Evolutionary conservation across 2,113 vertebrate genomes (phyloP).

Genomic region (Sakesphorus luctuosus): DNA sequence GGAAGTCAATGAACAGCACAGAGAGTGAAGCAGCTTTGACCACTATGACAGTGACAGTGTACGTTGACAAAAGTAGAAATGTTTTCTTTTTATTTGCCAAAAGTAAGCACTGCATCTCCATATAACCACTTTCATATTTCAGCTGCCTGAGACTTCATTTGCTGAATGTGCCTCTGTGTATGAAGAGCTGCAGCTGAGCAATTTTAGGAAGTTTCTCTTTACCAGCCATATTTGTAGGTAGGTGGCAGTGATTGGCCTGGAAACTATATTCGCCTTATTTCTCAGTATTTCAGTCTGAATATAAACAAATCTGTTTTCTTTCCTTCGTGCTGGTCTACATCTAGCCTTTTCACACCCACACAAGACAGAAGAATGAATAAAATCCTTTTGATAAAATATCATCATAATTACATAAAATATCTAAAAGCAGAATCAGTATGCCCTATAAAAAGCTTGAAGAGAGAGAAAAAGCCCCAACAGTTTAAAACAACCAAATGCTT

Average conservation of each 20-base stretch:
- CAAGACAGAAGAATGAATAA: neutral
- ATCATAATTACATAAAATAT: neutral
- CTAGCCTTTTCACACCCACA: neutral
- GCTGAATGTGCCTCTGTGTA: neutral
- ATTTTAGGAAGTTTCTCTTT: neutral
- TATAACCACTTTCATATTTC: neutral
- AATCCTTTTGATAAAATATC: neutral
- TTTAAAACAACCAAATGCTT: neutral
- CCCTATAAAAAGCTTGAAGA: neutral
- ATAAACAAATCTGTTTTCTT: conserved; percentile 22
- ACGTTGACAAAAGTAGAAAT: neutral
- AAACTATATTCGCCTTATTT: neutral
- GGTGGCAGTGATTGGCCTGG: neutral
- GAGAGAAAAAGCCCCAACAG: neutral
- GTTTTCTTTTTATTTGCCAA: neutral
- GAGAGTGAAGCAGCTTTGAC: neutral
- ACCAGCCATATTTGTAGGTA: neutral
- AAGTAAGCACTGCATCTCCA: neutral
- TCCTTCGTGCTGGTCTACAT: neutral
- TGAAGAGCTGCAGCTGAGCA: neutral
- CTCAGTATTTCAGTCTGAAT: neutral
- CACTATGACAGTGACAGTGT: neutral
- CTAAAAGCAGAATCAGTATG: neutral
- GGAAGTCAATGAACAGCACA: neutral
- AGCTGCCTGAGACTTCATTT: neutral